Evolutionary conservation across 2,113 vertebrate genomes (phyloP).

Genomic region (Vidua chalybeata): DNA sequence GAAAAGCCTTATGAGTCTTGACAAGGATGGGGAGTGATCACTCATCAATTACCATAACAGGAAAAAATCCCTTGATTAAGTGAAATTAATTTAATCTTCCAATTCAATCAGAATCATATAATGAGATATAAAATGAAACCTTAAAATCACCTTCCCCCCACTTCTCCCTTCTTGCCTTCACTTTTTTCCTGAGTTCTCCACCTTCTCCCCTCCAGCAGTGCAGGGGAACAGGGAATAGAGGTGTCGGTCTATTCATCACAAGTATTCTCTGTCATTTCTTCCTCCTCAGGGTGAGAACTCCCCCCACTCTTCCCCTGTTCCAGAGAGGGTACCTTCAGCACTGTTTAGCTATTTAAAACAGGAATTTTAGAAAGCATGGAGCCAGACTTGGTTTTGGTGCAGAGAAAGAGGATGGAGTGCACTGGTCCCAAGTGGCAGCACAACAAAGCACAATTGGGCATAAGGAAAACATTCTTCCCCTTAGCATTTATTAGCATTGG

Average conservation of each 20-base stretch:
- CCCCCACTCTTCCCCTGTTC: neutral
- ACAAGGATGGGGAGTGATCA: neutral
- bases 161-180: neutral
- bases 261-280: neutral
- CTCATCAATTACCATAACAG: too few species aligned
- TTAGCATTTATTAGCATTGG: neutral
- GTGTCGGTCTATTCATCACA: neutral
- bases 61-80: neutral
- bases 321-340: neutral
- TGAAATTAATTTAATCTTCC: neutral
- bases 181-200: neutral
- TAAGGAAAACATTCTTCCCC: neutral
- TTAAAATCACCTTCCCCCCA: fast-evolving
- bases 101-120: neutral
- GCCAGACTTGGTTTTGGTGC: neutral
- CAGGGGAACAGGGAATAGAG: neutral
- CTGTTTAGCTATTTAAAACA: neutral
- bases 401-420: neutral
- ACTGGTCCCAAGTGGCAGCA: neutral
- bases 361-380: neutral
- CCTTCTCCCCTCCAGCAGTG: neutral
- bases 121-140: neutral
- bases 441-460: neutral
- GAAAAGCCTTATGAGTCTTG: neutral
- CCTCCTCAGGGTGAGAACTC: neutral